Conservation (phyloP, 2,888 invertebrate genomes). For the Molanna angustata region DNA sequence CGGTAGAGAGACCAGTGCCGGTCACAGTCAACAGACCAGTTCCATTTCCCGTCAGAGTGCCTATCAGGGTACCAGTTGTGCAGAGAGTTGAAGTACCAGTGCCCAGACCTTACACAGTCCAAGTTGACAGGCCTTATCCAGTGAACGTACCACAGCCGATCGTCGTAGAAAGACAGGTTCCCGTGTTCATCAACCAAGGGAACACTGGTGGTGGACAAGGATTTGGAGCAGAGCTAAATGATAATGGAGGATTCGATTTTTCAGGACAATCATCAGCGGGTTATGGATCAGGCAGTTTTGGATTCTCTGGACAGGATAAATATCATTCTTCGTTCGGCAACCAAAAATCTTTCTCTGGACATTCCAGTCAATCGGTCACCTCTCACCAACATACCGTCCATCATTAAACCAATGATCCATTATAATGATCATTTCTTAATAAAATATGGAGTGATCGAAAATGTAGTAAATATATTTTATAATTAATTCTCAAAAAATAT, state of each 20-base stretch:
- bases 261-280: not conserved
- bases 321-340: not conserved
- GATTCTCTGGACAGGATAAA: constrained; percentile 1
- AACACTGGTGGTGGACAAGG: constrained; percentile 8
- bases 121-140: constrained; percentile 25
- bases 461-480: no score
- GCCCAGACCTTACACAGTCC: constrained; percentile 29
- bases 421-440: no score
- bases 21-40: constrained; percentile 27
- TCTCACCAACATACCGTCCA: constrained; percentile 3
- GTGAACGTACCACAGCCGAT: constrained; percentile 29
- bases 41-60: constrained; percentile 30
- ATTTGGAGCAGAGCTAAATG: not conserved
- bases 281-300: not conserved
- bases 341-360: not conserved
- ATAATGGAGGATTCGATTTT: not conserved
- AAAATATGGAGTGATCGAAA: no score
- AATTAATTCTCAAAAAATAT: no score
- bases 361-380: not conserved
- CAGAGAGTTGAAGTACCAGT: constrained; percentile 31
- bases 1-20: constrained; percentile 25
- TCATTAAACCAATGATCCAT: constrained; percentile 1
- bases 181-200: constrained; percentile 26
- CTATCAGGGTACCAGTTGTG: constrained; percentile 28
- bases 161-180: constrained; percentile 29